Evolutionary conservation across 2,113 vertebrate species (phyloP).

Genomic region (Oncorhynchus tshawytscha): DNA sequence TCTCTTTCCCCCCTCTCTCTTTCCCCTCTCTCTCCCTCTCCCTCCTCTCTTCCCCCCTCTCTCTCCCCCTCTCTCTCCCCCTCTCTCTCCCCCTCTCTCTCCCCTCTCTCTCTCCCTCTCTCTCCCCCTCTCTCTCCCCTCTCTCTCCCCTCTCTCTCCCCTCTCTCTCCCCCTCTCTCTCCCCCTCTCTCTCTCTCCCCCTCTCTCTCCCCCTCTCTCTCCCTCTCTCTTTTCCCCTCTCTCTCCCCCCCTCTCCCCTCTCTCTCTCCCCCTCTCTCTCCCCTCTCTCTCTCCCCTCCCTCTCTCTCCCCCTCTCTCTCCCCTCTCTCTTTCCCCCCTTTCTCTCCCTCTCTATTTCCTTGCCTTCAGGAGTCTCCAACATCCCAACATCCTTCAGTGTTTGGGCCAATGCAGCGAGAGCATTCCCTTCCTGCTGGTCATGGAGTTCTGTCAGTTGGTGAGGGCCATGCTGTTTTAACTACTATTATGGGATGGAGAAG

Average conservation of each 20-base stretch:
- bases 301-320: too few relatives aligned
- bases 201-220: not conserved
- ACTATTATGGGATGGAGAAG: not conserved
- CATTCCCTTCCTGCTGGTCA: slow-evolving; percentile 87
- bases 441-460: slow-evolving; percentile 94
- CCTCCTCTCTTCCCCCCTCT: not conserved
- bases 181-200: not conserved
- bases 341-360: not conserved
- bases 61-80: not conserved
- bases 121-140: too few relatives aligned
- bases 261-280: too few relatives aligned
- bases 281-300: too few relatives aligned
- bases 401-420: slow-evolving; percentile 86
- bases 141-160: too few relatives aligned
- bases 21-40: not conserved
- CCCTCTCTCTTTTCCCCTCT: not conserved
- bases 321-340: not conserved
- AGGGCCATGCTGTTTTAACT: not conserved
- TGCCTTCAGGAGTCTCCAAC: slow-evolving; percentile 81
- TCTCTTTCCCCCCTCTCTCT: not conserved
- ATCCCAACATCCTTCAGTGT: slow-evolving; percentile 90
- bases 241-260: too few relatives aligned
- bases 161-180: too few relatives aligned
- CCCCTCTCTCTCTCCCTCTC: too few relatives aligned
- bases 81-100: too few relatives aligned